phyloP scores from a whole-genome alignment of 2,888 invertebrate genomes.

The Perizoma flavofasciatum region DNA sequence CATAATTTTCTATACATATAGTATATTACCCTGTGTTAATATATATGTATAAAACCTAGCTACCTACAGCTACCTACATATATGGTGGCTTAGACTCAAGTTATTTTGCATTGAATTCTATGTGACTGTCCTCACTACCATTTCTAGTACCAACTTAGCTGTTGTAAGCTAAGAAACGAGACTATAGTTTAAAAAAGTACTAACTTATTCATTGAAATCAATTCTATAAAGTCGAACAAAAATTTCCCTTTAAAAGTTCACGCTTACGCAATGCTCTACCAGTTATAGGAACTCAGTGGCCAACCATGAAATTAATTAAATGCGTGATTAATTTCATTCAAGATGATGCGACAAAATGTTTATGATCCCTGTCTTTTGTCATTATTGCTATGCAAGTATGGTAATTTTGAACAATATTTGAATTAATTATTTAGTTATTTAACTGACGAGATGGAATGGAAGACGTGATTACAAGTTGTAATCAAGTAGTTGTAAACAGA shows the following conservation, averaged over 20 bases:
- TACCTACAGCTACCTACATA: no score
- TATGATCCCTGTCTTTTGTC: slow-evolving; percentile 44
- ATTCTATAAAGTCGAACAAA: background rate
- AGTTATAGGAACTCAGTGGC: slow-evolving; percentile 2
- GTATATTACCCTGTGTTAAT: no score
- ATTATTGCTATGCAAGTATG: slow-evolving; percentile 27
- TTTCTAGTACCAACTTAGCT: no score
- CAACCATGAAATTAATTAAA: slow-evolving; percentile 17
- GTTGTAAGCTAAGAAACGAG: no score
- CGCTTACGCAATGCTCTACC: slow-evolving; percentile 23
- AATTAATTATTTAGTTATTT: slow-evolving; percentile 13
- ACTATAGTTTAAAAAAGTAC: no score
- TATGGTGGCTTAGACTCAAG: no score
- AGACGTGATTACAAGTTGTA: slow-evolving; percentile 8
- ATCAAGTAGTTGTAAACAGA: background rate
- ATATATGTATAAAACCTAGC: no score
- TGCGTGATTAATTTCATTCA: slow-evolving; percentile 1
- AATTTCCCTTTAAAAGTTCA: slow-evolving; percentile 34
- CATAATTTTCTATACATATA: no score
- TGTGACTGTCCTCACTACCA: no score
- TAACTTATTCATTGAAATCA: no score
- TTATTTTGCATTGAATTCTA: no score
- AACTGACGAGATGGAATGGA: slow-evolving; percentile 17
- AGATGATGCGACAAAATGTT: slow-evolving; percentile 43
- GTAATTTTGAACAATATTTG: slow-evolving; percentile 19